Percentiles rank a stretch among this genome's conserved stretches.
Conservation (phyloP, 2,888 invertebrate species). For the Acanthoscelides obtectus region DNA sequence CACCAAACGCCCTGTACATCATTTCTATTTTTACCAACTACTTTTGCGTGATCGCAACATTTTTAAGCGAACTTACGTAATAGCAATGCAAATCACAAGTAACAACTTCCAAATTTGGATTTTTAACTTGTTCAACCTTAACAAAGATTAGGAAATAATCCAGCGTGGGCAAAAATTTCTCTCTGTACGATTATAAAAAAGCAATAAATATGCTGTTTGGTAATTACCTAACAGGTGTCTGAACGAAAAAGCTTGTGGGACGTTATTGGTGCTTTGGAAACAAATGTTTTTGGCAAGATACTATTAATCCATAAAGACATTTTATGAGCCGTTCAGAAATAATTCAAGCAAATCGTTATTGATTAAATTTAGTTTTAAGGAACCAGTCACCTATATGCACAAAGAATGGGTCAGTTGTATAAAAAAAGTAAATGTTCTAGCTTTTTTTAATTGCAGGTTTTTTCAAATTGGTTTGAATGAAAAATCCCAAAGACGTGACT, state of each 20-base stretch:
- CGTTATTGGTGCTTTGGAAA: not conserved
- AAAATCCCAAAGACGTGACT: too few species aligned
- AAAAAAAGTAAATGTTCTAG: too few species aligned
- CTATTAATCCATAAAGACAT: not conserved
- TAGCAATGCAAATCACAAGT: not conserved
- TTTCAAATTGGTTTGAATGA: too few species aligned
- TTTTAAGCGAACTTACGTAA: not conserved
- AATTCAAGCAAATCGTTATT: not conserved
- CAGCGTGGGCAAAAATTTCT: not conserved
- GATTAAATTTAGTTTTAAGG: not conserved
- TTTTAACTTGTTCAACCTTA: not conserved
- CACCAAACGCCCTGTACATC: constrained; percentile 1
- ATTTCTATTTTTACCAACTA: constrained; percentile 1
- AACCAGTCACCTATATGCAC: too few species aligned
- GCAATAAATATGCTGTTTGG: not conserved
- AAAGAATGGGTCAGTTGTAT: too few species aligned
- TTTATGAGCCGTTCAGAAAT: not conserved
- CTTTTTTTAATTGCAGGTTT: too few species aligned
- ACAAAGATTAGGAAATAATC: not conserved
- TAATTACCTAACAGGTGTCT: not conserved
- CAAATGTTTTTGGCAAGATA: not conserved
- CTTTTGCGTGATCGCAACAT: not conserved
- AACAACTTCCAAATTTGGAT: not conserved
- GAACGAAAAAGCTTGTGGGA: not conserved
- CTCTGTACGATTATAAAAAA: not conserved